Conservation (phyloP, 2,888 invertebrate genomes). For the Trichogramma dendrolimi region DNA sequence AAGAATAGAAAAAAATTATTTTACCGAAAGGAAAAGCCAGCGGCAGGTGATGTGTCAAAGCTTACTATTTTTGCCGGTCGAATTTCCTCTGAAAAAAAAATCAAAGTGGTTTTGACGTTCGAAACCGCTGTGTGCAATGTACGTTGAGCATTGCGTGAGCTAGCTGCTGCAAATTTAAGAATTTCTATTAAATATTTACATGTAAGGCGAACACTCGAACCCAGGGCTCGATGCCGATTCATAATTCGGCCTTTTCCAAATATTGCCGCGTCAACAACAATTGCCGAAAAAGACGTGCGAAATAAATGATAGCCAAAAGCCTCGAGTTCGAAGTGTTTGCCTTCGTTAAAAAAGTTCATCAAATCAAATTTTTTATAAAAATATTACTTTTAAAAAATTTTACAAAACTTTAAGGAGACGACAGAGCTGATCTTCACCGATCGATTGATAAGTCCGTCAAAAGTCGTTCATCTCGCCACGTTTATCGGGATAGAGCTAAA, state of each 20-base stretch:
- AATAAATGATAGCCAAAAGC: conserved; percentile 20
- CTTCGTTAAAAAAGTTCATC: conserved; percentile 11
- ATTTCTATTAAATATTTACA: conserved; percentile 26
- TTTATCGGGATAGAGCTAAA: conserved; percentile 21
- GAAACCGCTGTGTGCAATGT: conserved; percentile 27
- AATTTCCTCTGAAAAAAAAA: conserved; percentile 30
- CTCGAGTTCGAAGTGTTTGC: conserved; percentile 25
- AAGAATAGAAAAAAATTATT: neutral
- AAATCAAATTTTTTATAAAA: conserved; percentile 9
- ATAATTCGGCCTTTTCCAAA: conserved; percentile 28
- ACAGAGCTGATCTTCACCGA: conserved; percentile 24
- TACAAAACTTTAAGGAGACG: conserved; percentile 19
- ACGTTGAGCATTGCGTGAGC: conserved; percentile 26
- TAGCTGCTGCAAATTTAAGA: conserved; percentile 31
- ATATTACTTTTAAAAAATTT: conserved; percentile 7
- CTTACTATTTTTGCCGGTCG: conserved; percentile 29
- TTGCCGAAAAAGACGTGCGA: conserved; percentile 27
- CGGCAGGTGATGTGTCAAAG: conserved; percentile 29
- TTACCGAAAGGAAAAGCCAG: conserved; percentile 28
- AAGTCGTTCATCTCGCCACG: conserved; percentile 12
- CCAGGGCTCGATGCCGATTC: conserved; percentile 18
- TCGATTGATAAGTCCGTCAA: conserved; percentile 24
- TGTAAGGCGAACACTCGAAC: conserved; percentile 24
- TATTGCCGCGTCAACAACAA: conserved; percentile 28
- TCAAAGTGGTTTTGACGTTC: conserved; percentile 31